These are phyloP conservation scores for Anticlea derivata DNA, from an alignment of 2,888 invertebrate species.

Conservation along the genomic window DNA sequence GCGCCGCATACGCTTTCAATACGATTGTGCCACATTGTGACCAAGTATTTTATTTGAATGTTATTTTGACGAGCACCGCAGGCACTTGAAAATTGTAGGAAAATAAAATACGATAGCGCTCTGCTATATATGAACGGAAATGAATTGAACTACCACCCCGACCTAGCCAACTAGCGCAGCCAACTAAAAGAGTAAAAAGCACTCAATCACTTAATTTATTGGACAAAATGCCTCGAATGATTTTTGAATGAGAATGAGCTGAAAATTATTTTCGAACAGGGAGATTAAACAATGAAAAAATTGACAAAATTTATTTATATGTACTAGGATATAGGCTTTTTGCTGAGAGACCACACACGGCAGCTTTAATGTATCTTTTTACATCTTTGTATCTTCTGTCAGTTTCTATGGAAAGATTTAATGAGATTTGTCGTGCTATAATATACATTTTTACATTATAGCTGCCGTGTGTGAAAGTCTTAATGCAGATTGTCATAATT, in stretches of 20 bases:
- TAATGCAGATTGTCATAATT: no score
- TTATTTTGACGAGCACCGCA: background rate
- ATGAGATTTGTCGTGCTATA: no score
- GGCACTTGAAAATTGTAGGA: conserved; percentile 4
- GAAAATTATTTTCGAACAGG: no score
- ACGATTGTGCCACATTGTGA: conserved; percentile 20
- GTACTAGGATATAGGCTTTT: no score
- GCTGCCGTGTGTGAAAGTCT: no score
- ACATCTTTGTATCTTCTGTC: no score
- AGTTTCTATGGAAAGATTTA: no score
- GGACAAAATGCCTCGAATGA: background rate
- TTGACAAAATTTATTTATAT: no score
- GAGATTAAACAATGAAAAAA: no score
- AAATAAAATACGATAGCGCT: conserved; percentile 12
- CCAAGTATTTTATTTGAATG: conserved; percentile 3
- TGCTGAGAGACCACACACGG: no score
- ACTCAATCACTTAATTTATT: background rate
- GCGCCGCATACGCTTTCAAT: conserved; percentile 22
- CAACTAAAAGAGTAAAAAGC: conserved; percentile 5
- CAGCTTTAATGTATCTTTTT: no score
- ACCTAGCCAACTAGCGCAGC: conserved; percentile 9
- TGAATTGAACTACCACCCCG: conserved; percentile 4
- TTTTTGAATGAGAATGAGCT: background rate
- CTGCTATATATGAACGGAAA: conserved; percentile 7
- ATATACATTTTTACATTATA: no score